Evolutionary conservation across 1,140 invertebrate genomes (phyloP).

Genomic region (Mizuhopecten yessoensis): DNA sequence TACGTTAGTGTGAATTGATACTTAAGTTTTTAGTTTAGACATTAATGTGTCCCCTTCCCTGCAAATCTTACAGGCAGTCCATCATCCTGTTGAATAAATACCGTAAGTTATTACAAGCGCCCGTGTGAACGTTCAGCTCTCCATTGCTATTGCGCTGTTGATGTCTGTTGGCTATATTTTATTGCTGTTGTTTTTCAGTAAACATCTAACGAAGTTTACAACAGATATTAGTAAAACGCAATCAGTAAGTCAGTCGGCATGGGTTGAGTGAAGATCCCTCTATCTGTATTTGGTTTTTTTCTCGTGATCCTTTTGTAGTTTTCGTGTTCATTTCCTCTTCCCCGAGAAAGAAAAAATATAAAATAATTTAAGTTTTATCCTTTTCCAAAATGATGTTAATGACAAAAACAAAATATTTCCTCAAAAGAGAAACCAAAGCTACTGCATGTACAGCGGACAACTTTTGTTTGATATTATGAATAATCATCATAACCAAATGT

Average conservation of each 20-base stretch:
- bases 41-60: neutral
- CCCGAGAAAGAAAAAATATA: neutral
- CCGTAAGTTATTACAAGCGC: neutral
- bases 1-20: neutral
- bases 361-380: neutral
- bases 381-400: neutral
- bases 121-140: neutral
- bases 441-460: neutral
- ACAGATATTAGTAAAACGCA: conserved; percentile 13
- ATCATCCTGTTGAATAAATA: neutral
- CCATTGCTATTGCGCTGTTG: neutral
- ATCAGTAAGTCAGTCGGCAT: conserved; percentile 14
- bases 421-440: neutral
- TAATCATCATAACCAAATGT: too few relatives aligned
- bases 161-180: neutral
- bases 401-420: neutral
- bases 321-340: neutral
- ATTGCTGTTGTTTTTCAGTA: conserved; percentile 33
- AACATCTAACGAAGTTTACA: conserved; percentile 34
- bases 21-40: neutral
- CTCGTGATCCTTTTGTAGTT: neutral
- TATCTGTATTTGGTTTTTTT: conserved; percentile 10
- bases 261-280: conserved; percentile 5
- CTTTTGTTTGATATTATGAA: neutral
- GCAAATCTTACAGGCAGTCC: neutral